phyloP scores from a whole-genome alignment of 2,797 vertebrate genomes.

The Mormyrus proboscirostris region DNA sequence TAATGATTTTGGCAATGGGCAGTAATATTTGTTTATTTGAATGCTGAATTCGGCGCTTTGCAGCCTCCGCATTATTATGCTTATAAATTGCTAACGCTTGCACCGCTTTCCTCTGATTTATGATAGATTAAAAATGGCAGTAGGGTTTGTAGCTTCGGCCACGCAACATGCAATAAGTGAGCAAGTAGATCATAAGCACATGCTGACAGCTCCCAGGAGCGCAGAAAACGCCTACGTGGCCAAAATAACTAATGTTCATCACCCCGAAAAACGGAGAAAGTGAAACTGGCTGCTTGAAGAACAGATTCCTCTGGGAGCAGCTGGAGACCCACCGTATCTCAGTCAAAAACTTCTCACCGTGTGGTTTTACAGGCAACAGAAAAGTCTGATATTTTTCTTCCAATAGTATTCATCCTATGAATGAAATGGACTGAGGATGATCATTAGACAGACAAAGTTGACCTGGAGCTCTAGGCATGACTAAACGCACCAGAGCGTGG shows the following conservation, averaged over 20 bases:
- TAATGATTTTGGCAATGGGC: not conserved
- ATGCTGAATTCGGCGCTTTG: not conserved
- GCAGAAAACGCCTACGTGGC: not conserved
- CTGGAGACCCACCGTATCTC: not conserved
- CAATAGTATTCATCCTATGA: not conserved
- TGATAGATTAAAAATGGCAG: constrained; percentile 10
- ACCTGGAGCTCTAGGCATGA: constrained; percentile 37
- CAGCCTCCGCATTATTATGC: not conserved
- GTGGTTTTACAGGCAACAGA: constrained; percentile 31
- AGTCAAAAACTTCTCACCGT: constrained; percentile 13
- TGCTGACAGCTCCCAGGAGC: not conserved
- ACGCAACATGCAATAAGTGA: not conserved
- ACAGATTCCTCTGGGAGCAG: not conserved
- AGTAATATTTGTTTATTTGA: not conserved
- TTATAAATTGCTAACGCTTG: not conserved
- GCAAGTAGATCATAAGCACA: not conserved
- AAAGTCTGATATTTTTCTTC: not conserved
- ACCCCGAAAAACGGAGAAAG: not conserved
- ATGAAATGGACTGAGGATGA: constrained; percentile 39
- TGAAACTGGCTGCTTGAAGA: not conserved
- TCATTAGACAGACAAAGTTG: constrained; percentile 41
- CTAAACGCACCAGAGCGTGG: constrained; percentile 29
- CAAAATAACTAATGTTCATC: constrained; percentile 10
- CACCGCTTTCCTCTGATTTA: constrained; percentile 11
- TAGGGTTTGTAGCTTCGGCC: not conserved